Percentiles rank a stretch among this genome's conserved stretches.
These are phyloP conservation scores for Limnodromus scolopaceus DNA, from an alignment of 2,797 vertebrate genomes.

Conservation along the genomic window DNA sequence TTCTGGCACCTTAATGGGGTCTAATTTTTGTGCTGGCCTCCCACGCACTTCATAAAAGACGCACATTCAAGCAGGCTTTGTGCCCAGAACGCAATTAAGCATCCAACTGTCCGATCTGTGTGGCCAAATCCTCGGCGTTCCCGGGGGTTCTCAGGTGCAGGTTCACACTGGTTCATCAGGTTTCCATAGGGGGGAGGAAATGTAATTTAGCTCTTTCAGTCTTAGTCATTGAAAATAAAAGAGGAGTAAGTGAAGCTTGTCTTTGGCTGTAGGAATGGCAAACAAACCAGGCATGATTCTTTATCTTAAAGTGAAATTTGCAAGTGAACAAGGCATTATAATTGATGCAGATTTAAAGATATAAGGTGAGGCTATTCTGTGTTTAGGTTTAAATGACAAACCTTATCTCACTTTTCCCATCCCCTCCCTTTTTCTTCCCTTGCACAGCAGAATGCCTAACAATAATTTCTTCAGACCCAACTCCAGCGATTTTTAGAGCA, in stretches of 20 bases:
- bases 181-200: slow-evolving; percentile 49
- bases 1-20: slow-evolving; percentile 30
- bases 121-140: slow-evolving; percentile 6
- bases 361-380: slow-evolving; percentile 51
- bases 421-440: slow-evolving; percentile 55
- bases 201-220: slow-evolving; percentile 62
- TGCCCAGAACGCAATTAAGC: slow-evolving; percentile 43
- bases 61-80: slow-evolving; percentile 45
- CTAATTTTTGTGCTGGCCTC: slow-evolving; percentile 46
- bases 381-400: slow-evolving; percentile 43
- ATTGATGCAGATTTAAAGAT: slow-evolving; percentile 64
- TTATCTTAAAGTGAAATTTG: slow-evolving; percentile 65
- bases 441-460: background rate
- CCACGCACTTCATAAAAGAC: slow-evolving; percentile 38
- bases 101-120: slow-evolving; percentile 60
- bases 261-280: slow-evolving; percentile 50
- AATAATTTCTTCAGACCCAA: background rate
- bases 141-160: slow-evolving; percentile 58
- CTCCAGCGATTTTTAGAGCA: background rate
- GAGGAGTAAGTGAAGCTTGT: slow-evolving; percentile 49
- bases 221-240: slow-evolving; percentile 60
- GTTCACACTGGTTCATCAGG: slow-evolving; percentile 67
- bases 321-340: slow-evolving; percentile 57
- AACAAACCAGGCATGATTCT: slow-evolving; percentile 48
- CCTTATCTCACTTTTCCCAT: slow-evolving; percentile 65